These are phyloP conservation scores for Lagodon rhomboides DNA, from an alignment of 2,797 vertebrate species.

Conservation along the genomic window DNA sequence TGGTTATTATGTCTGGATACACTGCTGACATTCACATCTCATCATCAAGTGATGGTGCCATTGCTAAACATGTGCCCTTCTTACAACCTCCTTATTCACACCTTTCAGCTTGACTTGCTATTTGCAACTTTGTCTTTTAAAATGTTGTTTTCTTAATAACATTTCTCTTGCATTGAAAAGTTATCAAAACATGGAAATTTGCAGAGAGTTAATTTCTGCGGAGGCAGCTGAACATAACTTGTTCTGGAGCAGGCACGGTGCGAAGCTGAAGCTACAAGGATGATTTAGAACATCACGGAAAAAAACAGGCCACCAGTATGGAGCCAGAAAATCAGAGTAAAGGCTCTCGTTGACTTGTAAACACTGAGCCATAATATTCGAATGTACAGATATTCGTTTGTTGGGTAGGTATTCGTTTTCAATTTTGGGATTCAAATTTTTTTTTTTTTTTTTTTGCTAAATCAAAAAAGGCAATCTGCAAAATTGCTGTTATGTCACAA, in stretches of 20 bases:
- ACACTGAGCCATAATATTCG: too few relatives aligned
- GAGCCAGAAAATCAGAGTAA: neutral
- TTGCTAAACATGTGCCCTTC: neutral
- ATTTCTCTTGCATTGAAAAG: neutral
- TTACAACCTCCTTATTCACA: neutral
- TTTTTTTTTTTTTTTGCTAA: too few relatives aligned
- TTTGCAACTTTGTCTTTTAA: neutral
- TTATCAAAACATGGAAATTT: neutral
- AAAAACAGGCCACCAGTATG: slow-evolving; percentile 13
- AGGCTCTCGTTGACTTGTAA: neutral
- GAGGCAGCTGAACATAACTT: neutral
- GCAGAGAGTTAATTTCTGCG: slow-evolving; percentile 1
- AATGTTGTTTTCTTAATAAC: neutral
- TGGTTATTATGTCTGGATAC: neutral
- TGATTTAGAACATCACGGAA: neutral
- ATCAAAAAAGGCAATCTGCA: too few relatives aligned
- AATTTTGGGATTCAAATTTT: too few relatives aligned
- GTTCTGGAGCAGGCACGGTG: slow-evolving; percentile 5
- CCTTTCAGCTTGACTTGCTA: neutral
- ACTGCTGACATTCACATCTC: neutral
- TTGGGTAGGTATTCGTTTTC: too few relatives aligned
- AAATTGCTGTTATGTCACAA: too few relatives aligned
- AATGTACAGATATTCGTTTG: too few relatives aligned
- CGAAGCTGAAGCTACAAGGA: slow-evolving; percentile 13
- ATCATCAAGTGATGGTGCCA: neutral